These are phyloP conservation scores for Macroramphosus scolopax DNA, from an alignment of 2,797 vertebrate genomes.

Conservation along the genomic window DNA sequence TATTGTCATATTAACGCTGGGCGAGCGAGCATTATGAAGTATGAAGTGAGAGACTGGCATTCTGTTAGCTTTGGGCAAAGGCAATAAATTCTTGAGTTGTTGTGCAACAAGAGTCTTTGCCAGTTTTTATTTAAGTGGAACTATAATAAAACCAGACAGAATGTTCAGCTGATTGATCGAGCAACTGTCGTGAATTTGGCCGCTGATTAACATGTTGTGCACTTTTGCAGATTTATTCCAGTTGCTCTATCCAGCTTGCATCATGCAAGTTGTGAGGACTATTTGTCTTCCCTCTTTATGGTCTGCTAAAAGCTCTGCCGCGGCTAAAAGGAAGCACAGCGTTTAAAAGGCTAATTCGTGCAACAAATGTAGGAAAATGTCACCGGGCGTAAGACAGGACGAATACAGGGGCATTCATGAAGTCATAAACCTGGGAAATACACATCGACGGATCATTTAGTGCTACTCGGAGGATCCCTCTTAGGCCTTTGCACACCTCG, in stretches of 20 bases:
- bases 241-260: slow-evolving; percentile 26
- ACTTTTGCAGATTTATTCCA: slow-evolving; percentile 39
- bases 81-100: slow-evolving; percentile 58
- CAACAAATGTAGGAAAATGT: neutral
- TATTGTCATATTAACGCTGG: slow-evolving; percentile 51
- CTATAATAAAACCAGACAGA: slow-evolving; percentile 42
- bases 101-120: slow-evolving; percentile 32
- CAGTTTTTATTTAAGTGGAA: slow-evolving; percentile 49
- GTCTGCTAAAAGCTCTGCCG: neutral
- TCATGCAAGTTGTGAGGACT: slow-evolving; percentile 23
- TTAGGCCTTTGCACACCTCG: too few species aligned
- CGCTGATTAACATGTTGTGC: slow-evolving; percentile 36
- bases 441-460: too few species aligned
- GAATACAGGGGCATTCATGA: neutral
- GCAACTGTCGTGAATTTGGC: slow-evolving; percentile 45
- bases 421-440: too few species aligned
- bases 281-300: slow-evolving; percentile 15
- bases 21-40: slow-evolving; percentile 31
- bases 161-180: slow-evolving; percentile 50
- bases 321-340: neutral
- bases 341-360: neutral
- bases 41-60: slow-evolving; percentile 51
- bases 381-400: neutral
- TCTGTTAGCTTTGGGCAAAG: slow-evolving; percentile 48
- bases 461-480: too few species aligned